These are phyloP conservation scores for Dicerorhinus sumatrensis DNA, from an alignment of 2,113 vertebrate genomes.

Conservation along the genomic window DNA sequence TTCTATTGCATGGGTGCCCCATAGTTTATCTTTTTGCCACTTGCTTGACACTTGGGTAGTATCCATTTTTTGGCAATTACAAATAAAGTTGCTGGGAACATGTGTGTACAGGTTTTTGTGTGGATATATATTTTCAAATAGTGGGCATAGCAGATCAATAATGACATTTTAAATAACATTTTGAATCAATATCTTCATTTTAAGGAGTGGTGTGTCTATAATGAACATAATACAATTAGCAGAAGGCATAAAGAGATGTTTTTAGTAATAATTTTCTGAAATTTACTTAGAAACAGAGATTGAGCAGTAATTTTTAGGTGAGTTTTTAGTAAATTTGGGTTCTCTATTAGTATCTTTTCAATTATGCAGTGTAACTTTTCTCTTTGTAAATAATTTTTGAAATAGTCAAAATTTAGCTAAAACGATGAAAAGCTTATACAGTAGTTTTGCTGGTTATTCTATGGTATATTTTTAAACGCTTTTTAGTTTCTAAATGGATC, in stretches of 20 bases:
- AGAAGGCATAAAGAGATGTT: neutral
- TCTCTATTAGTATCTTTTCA: neutral
- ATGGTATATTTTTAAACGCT: neutral
- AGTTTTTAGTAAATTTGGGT: neutral
- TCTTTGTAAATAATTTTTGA: neutral
- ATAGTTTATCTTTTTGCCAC: neutral
- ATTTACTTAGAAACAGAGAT: neutral
- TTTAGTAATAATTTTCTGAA: neutral
- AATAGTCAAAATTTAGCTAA: neutral
- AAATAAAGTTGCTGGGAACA: neutral
- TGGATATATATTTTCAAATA: neutral
- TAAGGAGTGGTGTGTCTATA: neutral
- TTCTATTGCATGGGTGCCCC: rapidly evolving
- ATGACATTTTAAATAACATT: neutral
- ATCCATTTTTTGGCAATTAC: neutral
- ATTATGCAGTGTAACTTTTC: neutral
- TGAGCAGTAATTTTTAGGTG: neutral
- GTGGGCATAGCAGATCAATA: neutral
- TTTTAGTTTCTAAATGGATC: neutral
- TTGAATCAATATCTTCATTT: neutral
- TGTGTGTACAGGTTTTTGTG: neutral
- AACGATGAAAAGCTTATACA: neutral
- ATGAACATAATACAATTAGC: neutral
- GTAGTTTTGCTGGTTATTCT: neutral
- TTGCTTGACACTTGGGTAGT: neutral